phyloP scores from a whole-genome alignment of 1,140 invertebrate genomes.

The Drosophila persimilis region DNA sequence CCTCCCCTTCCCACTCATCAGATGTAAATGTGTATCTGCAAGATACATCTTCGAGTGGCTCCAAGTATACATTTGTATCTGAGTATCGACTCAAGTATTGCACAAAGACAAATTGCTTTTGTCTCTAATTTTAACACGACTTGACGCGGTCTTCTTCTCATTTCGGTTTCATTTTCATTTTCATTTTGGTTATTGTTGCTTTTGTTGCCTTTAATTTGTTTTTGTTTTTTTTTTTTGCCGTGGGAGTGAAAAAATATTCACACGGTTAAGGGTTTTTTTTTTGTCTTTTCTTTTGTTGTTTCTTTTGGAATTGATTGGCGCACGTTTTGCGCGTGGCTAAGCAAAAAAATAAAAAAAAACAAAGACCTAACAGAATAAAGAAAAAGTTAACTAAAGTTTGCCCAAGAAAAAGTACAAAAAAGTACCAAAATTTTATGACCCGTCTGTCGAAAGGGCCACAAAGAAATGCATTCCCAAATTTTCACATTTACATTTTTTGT shows the following conservation, averaged over 20 bases:
- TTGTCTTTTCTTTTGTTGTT: conserved; percentile 19
- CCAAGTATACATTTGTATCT: conserved; percentile 8
- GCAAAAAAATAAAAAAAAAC: conserved; percentile 17
- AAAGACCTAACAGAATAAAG: conserved; percentile 7
- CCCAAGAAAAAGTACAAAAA: conserved; percentile 13
- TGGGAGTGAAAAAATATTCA: conserved; percentile 72
- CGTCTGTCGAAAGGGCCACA: conserved; percentile 3
- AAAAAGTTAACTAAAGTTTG: conserved; percentile 23
- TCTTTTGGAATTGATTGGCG: conserved; percentile 72
- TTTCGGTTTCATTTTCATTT: not conserved
- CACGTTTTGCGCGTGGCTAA: conserved; percentile 75
- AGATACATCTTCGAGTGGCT: conserved; percentile 56
- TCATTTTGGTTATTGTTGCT: conserved; percentile 1
- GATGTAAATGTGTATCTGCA: conserved; percentile 73
- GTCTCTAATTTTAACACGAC: conserved; percentile 78
- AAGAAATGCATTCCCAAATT: conserved; percentile 53
- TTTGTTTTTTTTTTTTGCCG: conserved; percentile 36
- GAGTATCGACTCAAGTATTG: conserved; percentile 55
- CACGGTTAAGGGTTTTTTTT: conserved; percentile 57
- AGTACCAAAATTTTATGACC: conserved; percentile 25
- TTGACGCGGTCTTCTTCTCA: conserved; percentile 35
- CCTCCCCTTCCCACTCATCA: conserved; percentile 15
- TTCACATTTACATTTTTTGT: conserved; percentile 54
- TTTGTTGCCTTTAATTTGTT: conserved; percentile 66
- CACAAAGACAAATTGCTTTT: conserved; percentile 77